Percentiles rank a stretch among this genome's conserved stretches.
Evolutionary conservation across 2,888 invertebrate species (phyloP).

Genomic region (Amphipoea oculea): DNA sequence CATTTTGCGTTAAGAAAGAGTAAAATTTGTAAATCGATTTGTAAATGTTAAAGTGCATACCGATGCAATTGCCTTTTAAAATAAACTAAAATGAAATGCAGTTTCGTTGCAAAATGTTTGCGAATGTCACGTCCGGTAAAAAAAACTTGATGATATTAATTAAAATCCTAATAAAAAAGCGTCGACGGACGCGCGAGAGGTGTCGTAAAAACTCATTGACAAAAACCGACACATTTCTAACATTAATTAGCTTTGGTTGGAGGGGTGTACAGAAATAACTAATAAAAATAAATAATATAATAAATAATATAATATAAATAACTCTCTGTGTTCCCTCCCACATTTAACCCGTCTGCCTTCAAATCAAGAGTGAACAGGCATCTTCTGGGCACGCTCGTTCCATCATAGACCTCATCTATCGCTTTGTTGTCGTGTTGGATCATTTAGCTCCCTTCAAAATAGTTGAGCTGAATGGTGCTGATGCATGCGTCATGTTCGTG

Average conservation of each 20-base stretch:
- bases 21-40: conserved; percentile 32
- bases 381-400: no score
- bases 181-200: neutral
- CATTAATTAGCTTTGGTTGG: conserved; percentile 8
- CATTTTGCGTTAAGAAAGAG: conserved; percentile 16
- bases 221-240: neutral
- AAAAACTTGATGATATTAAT: neutral
- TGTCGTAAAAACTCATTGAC: neutral
- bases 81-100: neutral
- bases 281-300: no score
- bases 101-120: neutral
- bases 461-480: no score
- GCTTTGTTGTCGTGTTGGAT: no score
- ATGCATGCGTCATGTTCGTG: no score
- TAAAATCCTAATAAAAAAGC: neutral
- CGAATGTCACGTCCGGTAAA: neutral
- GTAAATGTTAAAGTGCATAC: conserved; percentile 16
- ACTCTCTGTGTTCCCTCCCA: no score
- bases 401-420: no score
- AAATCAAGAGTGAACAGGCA: no score
- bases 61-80: neutral
- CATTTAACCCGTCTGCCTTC: no score
- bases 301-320: no score
- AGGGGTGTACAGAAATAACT: no score
- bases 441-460: no score